phyloP scores from a whole-genome alignment of 2,888 invertebrate genomes.

The Elmis aenea region DNA sequence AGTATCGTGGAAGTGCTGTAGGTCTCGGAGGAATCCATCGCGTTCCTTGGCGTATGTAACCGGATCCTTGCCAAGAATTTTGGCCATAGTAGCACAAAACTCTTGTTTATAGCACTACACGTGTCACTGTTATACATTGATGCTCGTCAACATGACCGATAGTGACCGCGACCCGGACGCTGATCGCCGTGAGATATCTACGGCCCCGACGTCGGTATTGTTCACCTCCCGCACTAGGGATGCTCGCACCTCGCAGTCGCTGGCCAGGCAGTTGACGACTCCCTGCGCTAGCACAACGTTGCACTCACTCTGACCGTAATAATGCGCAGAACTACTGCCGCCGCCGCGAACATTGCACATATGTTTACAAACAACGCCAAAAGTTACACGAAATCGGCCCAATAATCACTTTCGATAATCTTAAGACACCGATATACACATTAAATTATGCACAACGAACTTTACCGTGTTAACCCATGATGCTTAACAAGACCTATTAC shows the following conservation, averaged over 20 bases:
- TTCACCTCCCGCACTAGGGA: constrained; percentile 47
- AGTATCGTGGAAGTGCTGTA: constrained; percentile 86
- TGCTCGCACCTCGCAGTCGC: constrained; percentile 42
- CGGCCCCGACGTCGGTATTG: constrained; percentile 41
- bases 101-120: constrained; percentile 40
- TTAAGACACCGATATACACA: constrained; percentile 23
- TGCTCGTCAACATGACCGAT: constrained; percentile 43
- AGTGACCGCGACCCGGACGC: constrained; percentile 39
- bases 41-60: constrained; percentile 73
- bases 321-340: constrained; percentile 48
- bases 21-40: constrained; percentile 75
- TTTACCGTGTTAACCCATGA: constrained; percentile 46
- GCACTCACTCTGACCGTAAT: constrained; percentile 45
- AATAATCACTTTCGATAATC: constrained; percentile 18
- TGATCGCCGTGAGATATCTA: constrained; percentile 28
- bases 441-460: constrained; percentile 33
- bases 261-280: constrained; percentile 45
- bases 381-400: constrained; percentile 29
- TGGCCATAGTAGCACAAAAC: constrained; percentile 52
- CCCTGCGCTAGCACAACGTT: constrained; percentile 50
- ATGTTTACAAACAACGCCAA: constrained; percentile 36
- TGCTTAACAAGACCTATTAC: constrained; percentile 46
- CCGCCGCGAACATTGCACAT: constrained; percentile 40
- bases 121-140: constrained; percentile 42
- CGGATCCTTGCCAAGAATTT: constrained; percentile 63